Evolutionary conservation across 2,888 invertebrate species (phyloP), one percentile per base, ranked within the genome.

Genomic region (Caenorhabditis plicata): DNA sequence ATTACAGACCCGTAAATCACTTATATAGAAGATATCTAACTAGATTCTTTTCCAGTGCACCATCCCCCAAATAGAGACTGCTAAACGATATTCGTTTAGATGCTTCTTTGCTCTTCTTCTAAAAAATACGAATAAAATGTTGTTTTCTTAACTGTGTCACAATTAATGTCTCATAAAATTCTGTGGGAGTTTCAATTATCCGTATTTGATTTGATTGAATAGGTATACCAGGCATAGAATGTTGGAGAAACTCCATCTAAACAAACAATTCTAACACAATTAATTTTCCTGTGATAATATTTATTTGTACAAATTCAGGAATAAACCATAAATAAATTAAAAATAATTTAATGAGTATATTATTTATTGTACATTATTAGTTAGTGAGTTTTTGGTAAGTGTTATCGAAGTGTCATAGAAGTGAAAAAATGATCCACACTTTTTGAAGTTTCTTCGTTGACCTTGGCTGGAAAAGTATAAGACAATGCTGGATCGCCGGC

Each of bases 31-130:
- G 29, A 43, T 17, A 13, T 72, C 75, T 76, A 80, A 88, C 88
- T 78, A 98, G 83, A 45, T 88, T 86, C 52, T 85, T 85, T 82
- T 96, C 96, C 71, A 92, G 83, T 17, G 85, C 81, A 0, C 94
- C 94, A 44, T 89, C 92, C 13, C 98, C 96, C 53, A 96, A 84
- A 81, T 98, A 98, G 11, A 98, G 84, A 58, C 96, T 94, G 4
- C 91, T 90, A 43, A 98, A 82, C 1, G 82, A 74, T 32, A 85
- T 81, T 47, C 85, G 77, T 31, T 73, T 65, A 54, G 80, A 79
- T 5, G 84, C 81, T 23, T 61, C 70, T 29, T 51, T 51, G n/a
- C 78, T 67, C 55, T 78, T 74, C 13, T 71, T 51, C 82, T 83
- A 70, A 36, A 81, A 44, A 15, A 13, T 76, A 17, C 0, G 17